Percentiles rank a stretch among this genome's conserved stretches.
Conservation (phyloP, 2,797 vertebrate species). For the Sebastes iracundus region DNA sequence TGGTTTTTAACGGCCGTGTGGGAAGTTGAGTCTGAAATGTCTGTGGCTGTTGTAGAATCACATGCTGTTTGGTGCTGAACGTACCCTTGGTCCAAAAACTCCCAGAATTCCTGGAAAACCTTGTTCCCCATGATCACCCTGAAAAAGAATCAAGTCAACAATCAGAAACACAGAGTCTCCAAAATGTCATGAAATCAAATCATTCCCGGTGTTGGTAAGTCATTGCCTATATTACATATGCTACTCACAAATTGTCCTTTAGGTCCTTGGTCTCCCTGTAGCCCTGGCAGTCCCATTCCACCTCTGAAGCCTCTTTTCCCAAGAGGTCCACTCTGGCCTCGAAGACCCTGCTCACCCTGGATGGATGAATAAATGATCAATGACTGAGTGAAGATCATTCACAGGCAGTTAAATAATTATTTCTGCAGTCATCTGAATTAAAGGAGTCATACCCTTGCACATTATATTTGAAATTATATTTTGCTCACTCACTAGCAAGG, state of each 20-base stretch:
- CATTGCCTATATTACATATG: neutral
- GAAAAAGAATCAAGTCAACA: constrained; percentile 28
- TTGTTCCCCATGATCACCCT: constrained; percentile 92
- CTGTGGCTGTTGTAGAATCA: neutral
- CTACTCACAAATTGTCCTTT: constrained; percentile 94
- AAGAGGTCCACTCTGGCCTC: constrained; percentile 87
- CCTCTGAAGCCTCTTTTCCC: constrained; percentile 93
- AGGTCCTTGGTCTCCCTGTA: constrained; percentile 87
- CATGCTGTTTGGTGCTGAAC: constrained; percentile 20
- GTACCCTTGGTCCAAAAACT: constrained; percentile 94
- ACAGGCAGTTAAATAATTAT: neutral
- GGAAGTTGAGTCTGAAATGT: neutral
- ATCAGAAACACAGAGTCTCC: neutral
- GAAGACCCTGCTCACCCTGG: constrained; percentile 93
- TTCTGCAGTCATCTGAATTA: neutral
- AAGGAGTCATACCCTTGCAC: neutral
- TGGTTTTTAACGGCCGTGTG: neutral
- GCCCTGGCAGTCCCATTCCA: constrained; percentile 90
- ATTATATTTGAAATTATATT: neutral
- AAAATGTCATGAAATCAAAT: neutral
- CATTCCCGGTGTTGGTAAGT: too few species aligned
- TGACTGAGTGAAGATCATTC: neutral
- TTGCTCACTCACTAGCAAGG: neutral
- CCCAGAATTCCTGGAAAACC: constrained; percentile 95
- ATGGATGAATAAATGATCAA: constrained; percentile 11